phyloP scores from a whole-genome alignment of 2,113 vertebrate genomes.

The Prochilodus magdalenae region DNA sequence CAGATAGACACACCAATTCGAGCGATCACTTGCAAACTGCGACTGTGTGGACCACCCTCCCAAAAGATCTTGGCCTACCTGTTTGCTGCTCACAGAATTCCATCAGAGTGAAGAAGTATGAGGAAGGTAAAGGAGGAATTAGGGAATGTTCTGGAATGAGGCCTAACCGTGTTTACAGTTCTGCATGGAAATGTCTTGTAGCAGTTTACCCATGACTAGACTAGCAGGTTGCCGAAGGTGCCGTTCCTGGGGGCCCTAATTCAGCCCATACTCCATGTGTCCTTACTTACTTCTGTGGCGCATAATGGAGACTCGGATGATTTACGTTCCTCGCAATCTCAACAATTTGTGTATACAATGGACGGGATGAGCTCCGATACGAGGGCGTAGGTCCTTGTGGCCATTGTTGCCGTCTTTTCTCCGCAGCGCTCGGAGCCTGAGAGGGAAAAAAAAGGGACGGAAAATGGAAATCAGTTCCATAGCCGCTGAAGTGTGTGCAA shows the following conservation, averaged over 20 bases:
- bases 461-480: neutral
- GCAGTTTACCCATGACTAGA: neutral
- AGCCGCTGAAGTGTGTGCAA: neutral
- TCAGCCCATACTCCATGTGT: neutral
- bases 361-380: neutral
- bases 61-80: too few species aligned
- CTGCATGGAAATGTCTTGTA: neutral
- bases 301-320: neutral
- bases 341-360: conserved; percentile 10
- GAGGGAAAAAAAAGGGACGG: neutral
- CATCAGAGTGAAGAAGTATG: too few species aligned
- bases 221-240: neutral
- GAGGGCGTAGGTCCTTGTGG: neutral
- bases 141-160: too few species aligned
- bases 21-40: too few species aligned
- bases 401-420: neutral
- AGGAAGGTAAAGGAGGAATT: too few species aligned
- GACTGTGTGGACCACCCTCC: too few species aligned
- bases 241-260: neutral
- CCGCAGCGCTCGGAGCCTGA: neutral
- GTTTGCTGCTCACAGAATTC: too few species aligned
- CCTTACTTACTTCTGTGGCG: conserved; percentile 17
- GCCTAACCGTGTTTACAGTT: neutral
- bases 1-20: too few species aligned
- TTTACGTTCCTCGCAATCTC: neutral